Percentiles rank a stretch among this genome's conserved stretches.
Evolutionary conservation across 2,113 vertebrate genomes (phyloP).

Genomic region (Nerophis lumbriciformis): DNA sequence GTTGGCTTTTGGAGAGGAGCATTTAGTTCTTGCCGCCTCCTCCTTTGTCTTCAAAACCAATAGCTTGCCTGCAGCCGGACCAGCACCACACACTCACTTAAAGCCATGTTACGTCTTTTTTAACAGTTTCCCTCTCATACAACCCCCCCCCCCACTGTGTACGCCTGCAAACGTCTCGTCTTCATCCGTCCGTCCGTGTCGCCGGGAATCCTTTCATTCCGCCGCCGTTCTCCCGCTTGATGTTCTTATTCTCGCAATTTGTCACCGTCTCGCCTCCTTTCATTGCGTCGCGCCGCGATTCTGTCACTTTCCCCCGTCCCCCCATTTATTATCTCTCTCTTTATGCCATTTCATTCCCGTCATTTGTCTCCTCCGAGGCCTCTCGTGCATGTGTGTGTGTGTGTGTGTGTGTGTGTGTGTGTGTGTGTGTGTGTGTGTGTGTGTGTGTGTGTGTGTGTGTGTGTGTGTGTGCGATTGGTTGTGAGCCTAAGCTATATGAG

Average conservation of each 20-base stretch:
- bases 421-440: constrained; percentile 12
- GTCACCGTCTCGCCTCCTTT: constrained; percentile 17
- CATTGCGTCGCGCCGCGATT: constrained; percentile 7
- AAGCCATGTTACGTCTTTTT: too few species aligned
- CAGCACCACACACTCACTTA: too few species aligned
- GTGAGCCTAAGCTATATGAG: constrained; percentile 41
- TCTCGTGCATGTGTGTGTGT: constrained; percentile 7
- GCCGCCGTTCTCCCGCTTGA: neutral
- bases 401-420: neutral
- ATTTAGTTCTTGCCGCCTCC: too few species aligned
- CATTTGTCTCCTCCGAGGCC: constrained; percentile 36
- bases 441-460: neutral
- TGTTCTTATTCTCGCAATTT: constrained; percentile 5
- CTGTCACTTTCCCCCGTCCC: constrained; percentile 10
- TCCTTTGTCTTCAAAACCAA: too few species aligned
- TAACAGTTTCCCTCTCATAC: too few species aligned
- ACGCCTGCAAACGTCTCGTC: too few species aligned
- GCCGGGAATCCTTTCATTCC: constrained; percentile 1
- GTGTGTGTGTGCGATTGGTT: constrained; percentile 20
- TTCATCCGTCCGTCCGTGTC: too few species aligned
- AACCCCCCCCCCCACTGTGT: too few species aligned
- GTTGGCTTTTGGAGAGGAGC: too few species aligned
- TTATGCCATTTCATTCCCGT: constrained; percentile 43
- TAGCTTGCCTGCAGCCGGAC: too few species aligned
- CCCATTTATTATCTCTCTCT: constrained; percentile 26